Base-by-base conservation (phyloP, 2,888 invertebrate genomes). In the Coleophora deauratella region DNA sequence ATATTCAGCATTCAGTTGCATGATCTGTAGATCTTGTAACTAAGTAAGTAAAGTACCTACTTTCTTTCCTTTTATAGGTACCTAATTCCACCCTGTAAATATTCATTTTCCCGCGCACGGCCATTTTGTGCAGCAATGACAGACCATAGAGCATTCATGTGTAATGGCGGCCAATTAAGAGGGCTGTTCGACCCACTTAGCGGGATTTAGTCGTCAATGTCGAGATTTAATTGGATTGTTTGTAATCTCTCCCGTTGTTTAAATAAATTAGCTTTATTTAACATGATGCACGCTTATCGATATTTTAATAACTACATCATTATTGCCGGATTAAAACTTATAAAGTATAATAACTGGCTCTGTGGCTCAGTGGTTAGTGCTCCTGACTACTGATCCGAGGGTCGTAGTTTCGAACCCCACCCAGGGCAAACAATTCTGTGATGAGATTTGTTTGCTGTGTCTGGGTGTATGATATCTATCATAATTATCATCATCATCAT, bases 171-270 rank as follows among this genome's bases (percentile, higher is more conserved):
- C 78, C 82, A 82, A 82, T 82, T 82, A 82, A 71, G 74, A 62
- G 51, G 49, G 57, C 64, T 54, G 65, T 70, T 69, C 66, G 59
- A 68, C 70, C 60, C 69, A 65, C 64, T 70, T 63, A 72, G 75
- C 78, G 71, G 75, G 79, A 82, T 82, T 81, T 81, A 81, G 81
- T 79, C 77, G 79, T 81, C 81, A 81, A 78, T 75, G 80, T 78
- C 76, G 55, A 39, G 39, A 52, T 71, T 76, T 80, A 80, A 82
- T 80, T 80, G 77, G 77, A 71, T 74, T 75, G 75, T 77, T 53
- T 78, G 73, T 77, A 75, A 73, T 75, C 74, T 66, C 58, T 59
- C 55, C 57, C 59, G 55, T 50, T 65, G 62, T 62, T 66, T 62
- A 54, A 61, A 66, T 69, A 63, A 52, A 55, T 55, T 36, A 15